Base-by-base conservation (phyloP, 2,888 invertebrate genomes). In the Ernsta delagoae region DNA sequence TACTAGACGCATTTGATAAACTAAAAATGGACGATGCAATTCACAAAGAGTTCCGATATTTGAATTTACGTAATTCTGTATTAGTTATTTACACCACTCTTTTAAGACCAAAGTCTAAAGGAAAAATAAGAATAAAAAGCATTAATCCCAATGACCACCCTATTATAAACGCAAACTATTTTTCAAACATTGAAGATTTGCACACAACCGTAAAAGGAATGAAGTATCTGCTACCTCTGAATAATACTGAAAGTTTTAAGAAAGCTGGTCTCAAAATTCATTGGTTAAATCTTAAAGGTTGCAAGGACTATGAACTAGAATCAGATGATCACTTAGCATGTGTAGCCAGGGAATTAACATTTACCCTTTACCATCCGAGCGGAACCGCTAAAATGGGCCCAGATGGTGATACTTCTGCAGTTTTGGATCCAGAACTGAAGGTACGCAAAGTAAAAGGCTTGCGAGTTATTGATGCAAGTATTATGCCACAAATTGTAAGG, bases 301-400 rank as follows among this genome's bases (percentile, higher is more conserved):
- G 90, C 70, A 81, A 80, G 48, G 24, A 76, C 4, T 81, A 78
- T 50, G 74, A 81, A 2, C 79, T 80, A 64, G 65, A 69, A 6
- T 81, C 80, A 41, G 85, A 72, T 62, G 70, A 71, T n/a, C 71
- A 59, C 53, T 12, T 71, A 54, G 63, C 31, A 12, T 73, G 73
- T 43, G 57, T 70, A 41, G 62, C 69, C 4, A 70, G 64, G 39
- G 59, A 85, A 70, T 59, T 87, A 43, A 87, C 89, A 2, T 83
- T 86, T 71, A 86, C 89, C 0, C 94, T 97, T 53, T 97, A 96
- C 77, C 97, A 97, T 85, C 97, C 96, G 0, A 94, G 94, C 1
- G 94, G 96, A 61, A 95, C 95, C 0, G 90, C 90, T 0, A 95
- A 93, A 83, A 96, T 96, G 96, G 96, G 95, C 4, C 92, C 94